Evolutionary conservation across 2,888 invertebrate genomes (phyloP), one percentile per base, ranked within the genome.

Genomic region (Rhorus exstirpatorius): DNA sequence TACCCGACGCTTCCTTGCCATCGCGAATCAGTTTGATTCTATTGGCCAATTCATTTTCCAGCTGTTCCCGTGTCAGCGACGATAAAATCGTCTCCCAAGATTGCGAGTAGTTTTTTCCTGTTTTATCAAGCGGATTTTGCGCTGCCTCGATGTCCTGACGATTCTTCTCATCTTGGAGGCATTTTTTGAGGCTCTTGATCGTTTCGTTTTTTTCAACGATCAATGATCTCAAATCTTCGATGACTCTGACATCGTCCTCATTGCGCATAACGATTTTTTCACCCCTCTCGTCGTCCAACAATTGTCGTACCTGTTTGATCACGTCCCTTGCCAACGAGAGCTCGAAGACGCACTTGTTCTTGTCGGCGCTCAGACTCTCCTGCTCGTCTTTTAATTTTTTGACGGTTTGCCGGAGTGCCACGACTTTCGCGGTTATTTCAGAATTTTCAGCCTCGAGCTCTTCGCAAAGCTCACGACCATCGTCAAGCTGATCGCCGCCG

Each of bases 281-380:
- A 51, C 82, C 81, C 68, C 63, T 77, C 21, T 83, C 71, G 17
- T 53, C 71, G 58, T 81, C 38, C 60, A 75, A 46, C 1, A 83
- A 70, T 7, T 86, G 70, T 12, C 85, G 85, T 2, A 90, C 46
- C 31, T 79, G 70, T 6, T 84, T 79, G 21, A 91, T 61, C 68
- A 88, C 88, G 8, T 88, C 83, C 24, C 82, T 86, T 0, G 86
- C 68, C 7, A 88, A 19, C 0, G 61, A 60, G 14, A 89, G 78
- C 44, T 89, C 85, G 3, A 89, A 88, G 8, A 80, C 83, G 14
- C 81, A 86, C 10, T 87, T 85, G 75, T 89, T 87, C 21, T 87
- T 91, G 8, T 90, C 87, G 0, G 85, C 49, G 6, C 60, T 72
- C 14, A 90, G 68, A 2, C 67, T 17, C 24, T 87, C 82, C 24